A percentile compares a stretch with the other conserved stretches of the same genome.
Conservation (phyloP, 2,113 vertebrate genomes). For the Carettochelys insculpta region DNA sequence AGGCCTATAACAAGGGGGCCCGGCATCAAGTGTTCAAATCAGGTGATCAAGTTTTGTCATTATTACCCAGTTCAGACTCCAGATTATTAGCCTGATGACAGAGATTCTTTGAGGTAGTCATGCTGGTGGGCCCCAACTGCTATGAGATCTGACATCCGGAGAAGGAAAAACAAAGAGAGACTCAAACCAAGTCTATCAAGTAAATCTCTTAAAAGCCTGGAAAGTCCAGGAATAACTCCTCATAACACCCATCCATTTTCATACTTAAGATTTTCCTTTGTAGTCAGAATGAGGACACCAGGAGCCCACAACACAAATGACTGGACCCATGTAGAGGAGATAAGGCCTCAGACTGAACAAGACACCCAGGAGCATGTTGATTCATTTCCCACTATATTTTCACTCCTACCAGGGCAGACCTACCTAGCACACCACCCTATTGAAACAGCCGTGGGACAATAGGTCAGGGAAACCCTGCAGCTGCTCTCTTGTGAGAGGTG, state of each 20-base stretch:
- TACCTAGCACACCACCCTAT: background rate
- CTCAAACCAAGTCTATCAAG: background rate
- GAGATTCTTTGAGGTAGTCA: background rate
- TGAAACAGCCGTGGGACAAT: background rate
- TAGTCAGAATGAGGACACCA: background rate
- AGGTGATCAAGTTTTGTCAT: background rate
- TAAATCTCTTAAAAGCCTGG: background rate
- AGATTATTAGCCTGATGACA: background rate
- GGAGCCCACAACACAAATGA: background rate
- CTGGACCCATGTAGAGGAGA: background rate
- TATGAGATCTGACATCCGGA: background rate
- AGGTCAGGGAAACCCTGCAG: background rate
- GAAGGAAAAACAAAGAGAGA: background rate
- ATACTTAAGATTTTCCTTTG: background rate
- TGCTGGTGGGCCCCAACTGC: background rate
- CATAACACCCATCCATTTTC: background rate
- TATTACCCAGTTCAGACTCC: background rate
- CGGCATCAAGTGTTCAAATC: background rate
- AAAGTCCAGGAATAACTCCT: background rate
- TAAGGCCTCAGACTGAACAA: background rate
- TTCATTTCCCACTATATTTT: background rate
- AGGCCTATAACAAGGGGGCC: background rate
- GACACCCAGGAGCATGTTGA: background rate
- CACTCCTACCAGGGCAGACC: background rate
- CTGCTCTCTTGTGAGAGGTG: background rate